Base-by-base conservation (phyloP, 2,797 vertebrate species). In the Naso thynnoides region DNA sequence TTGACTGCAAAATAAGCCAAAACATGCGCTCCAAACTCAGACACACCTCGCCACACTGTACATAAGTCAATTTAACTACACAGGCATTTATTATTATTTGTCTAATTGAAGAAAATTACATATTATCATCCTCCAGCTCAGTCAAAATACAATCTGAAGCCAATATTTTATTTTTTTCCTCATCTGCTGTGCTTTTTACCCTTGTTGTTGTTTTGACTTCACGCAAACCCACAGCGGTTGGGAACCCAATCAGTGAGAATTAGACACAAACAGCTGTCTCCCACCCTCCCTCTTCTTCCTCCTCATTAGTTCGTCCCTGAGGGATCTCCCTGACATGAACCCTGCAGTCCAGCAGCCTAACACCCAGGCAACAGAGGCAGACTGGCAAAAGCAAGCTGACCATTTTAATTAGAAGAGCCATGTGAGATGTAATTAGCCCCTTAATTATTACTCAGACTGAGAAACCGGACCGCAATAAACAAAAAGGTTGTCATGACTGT, bases 251-350 rank as follows among this genome's bases (percentile, higher is more conserved):
- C 79, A 83, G 83, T 45, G 65, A 75, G 85, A 86, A 88, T 86
- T 65, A 87, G 74, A 18, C 59, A 59, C 70, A 65, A 90, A 89
- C 92, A 94, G 81, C 90, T 93, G 90, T 84, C 84, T 79, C 59
- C 73, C 45, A 6, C 74, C 67, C 76, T 82, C 79, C 63, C 23
- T 75, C 70, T 44, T 79, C 79, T 76, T 83, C 79, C 48, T 85
- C 84, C 83, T 92, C 87, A 92, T 93, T 91, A 92, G 78, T 68
- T 76, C 72, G 55, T 83, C 88, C 90, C 87, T 42, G 52, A 74
- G 86, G 91, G 79, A 71, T 58, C 75, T 70, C 45, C n/a, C 67
- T 74, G 80, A 83, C 70, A 70, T 83, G 81, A 87, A 80, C 78
- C 81, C 78, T 70, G 39, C 77, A 61, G 82, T 86, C 82, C 84